phyloP scores from a whole-genome alignment of 2,113 vertebrate genomes.

The Notarius lentiginosus region DNA sequence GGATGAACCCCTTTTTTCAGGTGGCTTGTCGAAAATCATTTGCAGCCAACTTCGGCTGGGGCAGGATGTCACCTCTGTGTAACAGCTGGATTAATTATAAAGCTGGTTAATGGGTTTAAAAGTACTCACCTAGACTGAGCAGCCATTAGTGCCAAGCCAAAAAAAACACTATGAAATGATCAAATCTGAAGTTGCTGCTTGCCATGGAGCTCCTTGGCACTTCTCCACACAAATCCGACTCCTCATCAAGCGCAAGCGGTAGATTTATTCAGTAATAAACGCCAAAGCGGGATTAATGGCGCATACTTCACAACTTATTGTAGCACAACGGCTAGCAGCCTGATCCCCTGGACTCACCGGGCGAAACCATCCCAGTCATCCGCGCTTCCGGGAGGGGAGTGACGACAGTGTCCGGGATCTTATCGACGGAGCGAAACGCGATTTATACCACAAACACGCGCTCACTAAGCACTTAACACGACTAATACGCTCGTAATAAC shows the following conservation, averaged over 20 bases:
- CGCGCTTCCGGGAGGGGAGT: slow-evolving; percentile 52
- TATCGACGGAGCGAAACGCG: too few relatives aligned
- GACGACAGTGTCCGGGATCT: background rate
- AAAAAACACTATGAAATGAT: slow-evolving; percentile 53
- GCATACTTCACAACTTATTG: slow-evolving; percentile 56
- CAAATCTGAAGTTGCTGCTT: slow-evolving; percentile 57
- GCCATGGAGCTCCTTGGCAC: slow-evolving; percentile 62
- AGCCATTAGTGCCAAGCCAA: slow-evolving; percentile 65
- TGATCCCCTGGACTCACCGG: slow-evolving; percentile 55
- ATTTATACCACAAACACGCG: background rate
- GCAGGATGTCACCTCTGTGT: background rate
- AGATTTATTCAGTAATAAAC: slow-evolving; percentile 23
- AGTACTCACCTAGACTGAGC: slow-evolving; percentile 72
- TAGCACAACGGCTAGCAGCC: slow-evolving; percentile 49
- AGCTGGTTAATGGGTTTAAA: slow-evolving; percentile 38
- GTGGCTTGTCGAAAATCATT: background rate
- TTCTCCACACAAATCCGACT: slow-evolving; percentile 48
- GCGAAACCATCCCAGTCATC: slow-evolving; percentile 57
- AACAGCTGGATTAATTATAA: background rate
- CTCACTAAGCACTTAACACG: background rate
- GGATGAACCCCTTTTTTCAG: background rate
- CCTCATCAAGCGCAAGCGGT: slow-evolving; percentile 51
- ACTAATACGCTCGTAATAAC: accelerated
- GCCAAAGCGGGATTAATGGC: slow-evolving; percentile 47
- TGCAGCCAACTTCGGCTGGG: background rate